Percentiles rank a stretch among this genome's conserved stretches.
Conservation (phyloP, 2,888 invertebrate genomes). For the Agriopis leucophaearia region DNA sequence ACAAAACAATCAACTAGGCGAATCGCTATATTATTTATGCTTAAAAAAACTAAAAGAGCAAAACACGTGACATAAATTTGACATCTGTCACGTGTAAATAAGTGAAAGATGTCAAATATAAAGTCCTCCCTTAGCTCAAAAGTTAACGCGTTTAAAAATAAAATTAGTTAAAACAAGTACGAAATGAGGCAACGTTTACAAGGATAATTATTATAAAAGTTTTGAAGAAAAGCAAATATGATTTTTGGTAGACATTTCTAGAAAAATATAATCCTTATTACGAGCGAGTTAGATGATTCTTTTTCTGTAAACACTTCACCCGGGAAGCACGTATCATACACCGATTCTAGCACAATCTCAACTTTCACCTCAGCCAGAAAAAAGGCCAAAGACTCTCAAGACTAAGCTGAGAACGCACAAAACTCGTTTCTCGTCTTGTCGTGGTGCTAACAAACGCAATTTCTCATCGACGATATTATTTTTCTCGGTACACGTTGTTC, state of each 20-base stretch:
- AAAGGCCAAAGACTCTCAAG: conserved; percentile 13
- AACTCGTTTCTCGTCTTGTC: conserved; percentile 49
- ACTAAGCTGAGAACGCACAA: conserved; percentile 47
- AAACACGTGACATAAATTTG: too few relatives aligned
- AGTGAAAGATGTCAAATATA: too few relatives aligned
- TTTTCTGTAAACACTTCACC: background rate
- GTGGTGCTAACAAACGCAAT: conserved; percentile 60
- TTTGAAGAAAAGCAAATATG: background rate
- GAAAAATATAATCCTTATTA: background rate
- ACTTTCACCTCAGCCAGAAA: conserved; percentile 22
- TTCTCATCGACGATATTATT: conserved; percentile 58
- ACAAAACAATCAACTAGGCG: too few relatives aligned
- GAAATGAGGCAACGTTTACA: background rate
- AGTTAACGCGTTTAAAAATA: too few relatives aligned
- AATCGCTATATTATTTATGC: too few relatives aligned
- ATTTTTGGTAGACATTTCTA: background rate
- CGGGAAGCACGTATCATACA: conserved; percentile 25
- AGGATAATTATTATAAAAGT: background rate
- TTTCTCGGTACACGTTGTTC: conserved; percentile 49
- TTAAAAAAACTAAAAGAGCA: too few relatives aligned
- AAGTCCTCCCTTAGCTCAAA: too few relatives aligned
- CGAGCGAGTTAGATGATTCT: background rate
- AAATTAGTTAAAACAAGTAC: background rate
- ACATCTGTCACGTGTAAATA: too few relatives aligned
- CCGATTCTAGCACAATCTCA: conserved; percentile 34